Evolutionary conservation across 2,888 invertebrate species (phyloP), one percentile per base, ranked within the genome.

Genomic region (Eudemis profundana): DNA sequence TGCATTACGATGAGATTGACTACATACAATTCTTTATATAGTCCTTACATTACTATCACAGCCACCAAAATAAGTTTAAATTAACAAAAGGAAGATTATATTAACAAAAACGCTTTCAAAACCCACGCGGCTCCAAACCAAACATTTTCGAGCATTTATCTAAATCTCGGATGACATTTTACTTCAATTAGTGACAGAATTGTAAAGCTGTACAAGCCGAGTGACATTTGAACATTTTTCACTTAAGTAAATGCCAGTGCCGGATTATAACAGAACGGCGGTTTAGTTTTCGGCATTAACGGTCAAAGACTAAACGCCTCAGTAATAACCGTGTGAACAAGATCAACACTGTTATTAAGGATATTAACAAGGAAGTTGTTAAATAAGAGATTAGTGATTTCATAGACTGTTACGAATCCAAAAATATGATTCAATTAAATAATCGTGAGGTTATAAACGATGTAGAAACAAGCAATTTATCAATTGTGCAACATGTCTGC

Each of bases 121-220:
- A 59, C 64, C 57, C 64, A 64, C 64, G 57, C 64, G 15, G 64
- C 42, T 51, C 51, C 44, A 50, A 42, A 68, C 49, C 56, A 64
- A 67, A 64, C 60, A 57, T 64, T 62, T 59, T 65, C 61, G 29
- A 67, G 59, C 61, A 73, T 81, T 79, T 83, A 85, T 84, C 83
- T 83, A 79, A 82, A 86, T 85, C 85, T 80, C 75, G 77, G 81
- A 75, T 84, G 86, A 81, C 85, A 84, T 85, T 84, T 78, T 77
- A 81, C 79, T 85, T 81, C 82, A 83, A 85, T 86, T 84, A 85
- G 81, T 77, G 75, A 78, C 78, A 80, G 82, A 81, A 76, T 69
- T 67, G 69, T 72, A 54, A 67, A 71, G 70, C 72, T 72, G 77
- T 76, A 75, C 77, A 77, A 72, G 68, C 65, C 59, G 59, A 59